phyloP scores from a whole-genome alignment of 1,140 invertebrate species.

The Trichonephila clavata region DNA sequence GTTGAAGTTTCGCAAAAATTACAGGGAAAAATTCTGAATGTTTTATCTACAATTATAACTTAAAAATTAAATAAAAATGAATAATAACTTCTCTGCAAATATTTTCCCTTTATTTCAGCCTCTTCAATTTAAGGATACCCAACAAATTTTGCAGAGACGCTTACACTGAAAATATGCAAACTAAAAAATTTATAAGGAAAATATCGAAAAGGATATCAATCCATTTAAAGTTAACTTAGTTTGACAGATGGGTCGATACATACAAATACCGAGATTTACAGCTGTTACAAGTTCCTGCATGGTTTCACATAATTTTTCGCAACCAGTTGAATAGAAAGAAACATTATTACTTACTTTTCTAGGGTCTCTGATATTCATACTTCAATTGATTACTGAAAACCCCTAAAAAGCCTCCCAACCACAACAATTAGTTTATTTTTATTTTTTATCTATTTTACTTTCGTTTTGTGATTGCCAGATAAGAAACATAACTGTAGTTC shows the following conservation, averaged over 20 bases:
- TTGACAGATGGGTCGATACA: not conserved
- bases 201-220: not conserved
- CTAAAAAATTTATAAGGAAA: no score
- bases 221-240: not conserved
- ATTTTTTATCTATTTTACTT: slow-evolving; percentile 50
- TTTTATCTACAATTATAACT: no score
- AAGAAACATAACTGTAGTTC: not conserved
- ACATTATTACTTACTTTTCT: slow-evolving; percentile 7
- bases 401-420: slow-evolving; percentile 38
- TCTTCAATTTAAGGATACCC: no score
- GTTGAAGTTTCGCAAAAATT: no score
- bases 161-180: no score
- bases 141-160: no score
- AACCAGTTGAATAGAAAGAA: not conserved
- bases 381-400: not conserved
- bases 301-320: not conserved
- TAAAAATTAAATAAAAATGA: no score
- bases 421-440: slow-evolving; percentile 51
- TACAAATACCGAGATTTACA: not conserved
- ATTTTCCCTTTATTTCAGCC: no score
- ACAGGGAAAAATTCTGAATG: no score
- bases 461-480: slow-evolving; percentile 55
- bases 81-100: no score
- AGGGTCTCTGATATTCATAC: not conserved
- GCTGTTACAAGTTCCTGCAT: not conserved